These are phyloP conservation scores for Lasioglossum figueresi DNA, from an alignment of 2,888 invertebrate genomes.

Conservation along the genomic window DNA sequence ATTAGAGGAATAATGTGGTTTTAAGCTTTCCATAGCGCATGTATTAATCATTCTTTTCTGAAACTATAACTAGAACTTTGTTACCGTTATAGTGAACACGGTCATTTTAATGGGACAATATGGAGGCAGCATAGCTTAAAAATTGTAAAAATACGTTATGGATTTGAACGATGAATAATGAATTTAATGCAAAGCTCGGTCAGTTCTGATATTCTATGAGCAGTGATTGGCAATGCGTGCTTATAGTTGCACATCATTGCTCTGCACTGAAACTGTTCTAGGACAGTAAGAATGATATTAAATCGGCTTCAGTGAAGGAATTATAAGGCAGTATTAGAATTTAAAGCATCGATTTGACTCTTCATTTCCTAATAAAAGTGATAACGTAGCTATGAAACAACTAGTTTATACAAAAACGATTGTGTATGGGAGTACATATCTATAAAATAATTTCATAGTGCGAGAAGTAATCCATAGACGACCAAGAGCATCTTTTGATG, in stretches of 20 bases:
- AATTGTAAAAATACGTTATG: background rate
- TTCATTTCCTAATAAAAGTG: slow-evolving; percentile 32
- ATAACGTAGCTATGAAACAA: background rate
- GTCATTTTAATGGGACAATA: background rate
- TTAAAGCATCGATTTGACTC: slow-evolving; percentile 44
- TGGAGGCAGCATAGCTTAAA: background rate
- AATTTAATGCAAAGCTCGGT: slow-evolving; percentile 44
- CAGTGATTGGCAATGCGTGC: slow-evolving; percentile 25
- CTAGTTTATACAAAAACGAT: slow-evolving; percentile 2
- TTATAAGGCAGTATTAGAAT: slow-evolving; percentile 56
- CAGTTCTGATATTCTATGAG: slow-evolving; percentile 41
- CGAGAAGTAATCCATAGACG: slow-evolving; percentile 5
- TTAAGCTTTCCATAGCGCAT: background rate
- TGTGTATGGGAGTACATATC: background rate
- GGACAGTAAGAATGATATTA: slow-evolving; percentile 53
- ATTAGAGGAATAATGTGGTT: slow-evolving; percentile 10
- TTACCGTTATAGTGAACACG: background rate
- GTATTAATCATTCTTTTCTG: slow-evolving; percentile 14
- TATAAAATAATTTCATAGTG: slow-evolving; percentile 12
- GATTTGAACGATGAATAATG: slow-evolving; percentile 15
- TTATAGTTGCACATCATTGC: slow-evolving; percentile 31
- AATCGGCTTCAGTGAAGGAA: slow-evolving; percentile 45
- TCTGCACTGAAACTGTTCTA: slow-evolving; percentile 40
- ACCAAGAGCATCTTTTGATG: background rate
- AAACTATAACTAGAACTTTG: background rate